Percentiles rank a stretch among this genome's conserved stretches.
Conservation (phyloP, 2,113 vertebrate species). For the Suncus etruscus region DNA sequence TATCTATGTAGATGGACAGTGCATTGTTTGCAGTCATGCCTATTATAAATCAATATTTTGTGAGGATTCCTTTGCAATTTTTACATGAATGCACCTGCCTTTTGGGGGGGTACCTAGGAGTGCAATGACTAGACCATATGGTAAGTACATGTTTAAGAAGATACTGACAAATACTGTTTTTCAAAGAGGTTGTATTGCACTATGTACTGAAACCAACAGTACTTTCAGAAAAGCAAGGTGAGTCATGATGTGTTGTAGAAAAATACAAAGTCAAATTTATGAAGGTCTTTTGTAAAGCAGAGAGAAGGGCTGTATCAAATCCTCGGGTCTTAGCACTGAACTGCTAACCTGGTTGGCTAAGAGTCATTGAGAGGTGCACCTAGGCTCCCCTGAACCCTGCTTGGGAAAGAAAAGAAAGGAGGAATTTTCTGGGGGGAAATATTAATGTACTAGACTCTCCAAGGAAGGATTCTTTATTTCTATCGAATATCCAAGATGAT, state of each 20-base stretch:
- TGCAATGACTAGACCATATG: not conserved
- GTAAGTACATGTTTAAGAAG: not conserved
- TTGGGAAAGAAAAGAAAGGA: not conserved
- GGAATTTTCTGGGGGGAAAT: not conserved
- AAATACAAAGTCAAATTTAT: not conserved
- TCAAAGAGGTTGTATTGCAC: not conserved
- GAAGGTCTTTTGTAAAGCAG: not conserved
- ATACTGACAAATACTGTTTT: not conserved
- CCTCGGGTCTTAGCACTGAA: no score
- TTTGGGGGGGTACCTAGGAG: not conserved
- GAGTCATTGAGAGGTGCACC: no score
- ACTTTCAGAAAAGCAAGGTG: conserved; percentile 4
- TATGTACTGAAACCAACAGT: not conserved
- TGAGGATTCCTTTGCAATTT: not conserved
- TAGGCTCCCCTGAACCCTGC: no score
- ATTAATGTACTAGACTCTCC: not conserved
- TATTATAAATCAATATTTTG: not conserved
- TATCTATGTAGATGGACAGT: not conserved
- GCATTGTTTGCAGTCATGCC: not conserved
- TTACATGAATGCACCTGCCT: not conserved
- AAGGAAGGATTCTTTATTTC: not conserved
- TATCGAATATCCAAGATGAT: not conserved
- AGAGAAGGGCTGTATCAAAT: no score
- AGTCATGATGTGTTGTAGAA: not conserved
- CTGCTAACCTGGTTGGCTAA: no score